A percentile compares a stretch with the other conserved stretches of the same genome.
Evolutionary conservation across 2,888 invertebrate genomes (phyloP).

Genomic region (Cecidostiba fungosa): DNA sequence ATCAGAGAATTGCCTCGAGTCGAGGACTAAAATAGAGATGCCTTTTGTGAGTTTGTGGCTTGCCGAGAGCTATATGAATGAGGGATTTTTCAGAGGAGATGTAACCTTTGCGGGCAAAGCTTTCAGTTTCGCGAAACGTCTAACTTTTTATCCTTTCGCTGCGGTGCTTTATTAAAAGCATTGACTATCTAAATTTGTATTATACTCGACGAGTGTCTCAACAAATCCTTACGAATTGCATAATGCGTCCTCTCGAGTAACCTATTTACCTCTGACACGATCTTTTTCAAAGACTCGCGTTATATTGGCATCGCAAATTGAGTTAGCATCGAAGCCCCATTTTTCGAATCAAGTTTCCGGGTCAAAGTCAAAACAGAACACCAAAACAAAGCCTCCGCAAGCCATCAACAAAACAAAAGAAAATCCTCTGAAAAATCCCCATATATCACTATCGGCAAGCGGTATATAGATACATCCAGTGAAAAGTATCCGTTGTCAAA

Average conservation of each 20-base stretch:
- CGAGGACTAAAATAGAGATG: not conserved
- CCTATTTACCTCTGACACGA: not conserved
- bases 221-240: not conserved
- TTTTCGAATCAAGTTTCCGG: not conserved
- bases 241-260: not conserved
- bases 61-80: not conserved
- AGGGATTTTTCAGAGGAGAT: conserved; percentile 7
- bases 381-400: not conserved
- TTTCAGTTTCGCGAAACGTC: not conserved
- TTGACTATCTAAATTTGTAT: too few relatives aligned
- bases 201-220: not conserved
- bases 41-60: not conserved
- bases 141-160: not conserved
- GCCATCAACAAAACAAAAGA: not conserved
- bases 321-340: not conserved
- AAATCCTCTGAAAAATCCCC: not conserved
- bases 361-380: not conserved
- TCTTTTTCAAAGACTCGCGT: not conserved
- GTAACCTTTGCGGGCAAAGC: not conserved
- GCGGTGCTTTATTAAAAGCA: not conserved
- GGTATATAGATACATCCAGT: too few relatives aligned
- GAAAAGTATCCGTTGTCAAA: not conserved
- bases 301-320: not conserved
- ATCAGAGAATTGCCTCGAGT: not conserved
- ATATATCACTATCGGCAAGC: not conserved